A percentile compares a stretch with the other conserved stretches of the same genome.
phyloP scores from a whole-genome alignment of 2,888 invertebrate genomes.

The Cheiracanthium punctorium region DNA sequence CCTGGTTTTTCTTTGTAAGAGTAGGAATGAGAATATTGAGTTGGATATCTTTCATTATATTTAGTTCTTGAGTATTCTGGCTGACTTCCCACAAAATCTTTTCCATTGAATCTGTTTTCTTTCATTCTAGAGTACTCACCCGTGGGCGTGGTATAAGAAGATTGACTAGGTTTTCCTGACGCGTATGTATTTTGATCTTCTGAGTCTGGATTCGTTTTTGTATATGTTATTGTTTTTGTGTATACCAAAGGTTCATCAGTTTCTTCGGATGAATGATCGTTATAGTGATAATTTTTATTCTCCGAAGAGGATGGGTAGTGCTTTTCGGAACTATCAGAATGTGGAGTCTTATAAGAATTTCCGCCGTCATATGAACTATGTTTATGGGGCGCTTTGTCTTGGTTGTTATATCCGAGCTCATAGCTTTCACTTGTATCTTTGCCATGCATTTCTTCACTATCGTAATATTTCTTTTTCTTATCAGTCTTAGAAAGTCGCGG shows the following conservation, averaged over 20 bases:
- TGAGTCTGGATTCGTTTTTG: conserved; percentile 29
- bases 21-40: conserved; percentile 3
- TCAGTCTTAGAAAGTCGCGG: conserved; percentile 19
- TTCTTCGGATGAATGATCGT: conserved; percentile 31
- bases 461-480: conserved; percentile 1
- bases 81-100: neutral
- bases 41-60: conserved; percentile 8
- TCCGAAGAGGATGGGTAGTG: conserved; percentile 2
- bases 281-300: conserved; percentile 4
- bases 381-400: no score
- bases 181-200: neutral
- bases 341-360: conserved; percentile 8
- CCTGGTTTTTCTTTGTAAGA: conserved; percentile 16
- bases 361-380: no score
- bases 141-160: neutral
- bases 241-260: conserved; percentile 19
- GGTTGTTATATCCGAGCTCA: neutral
- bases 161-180: conserved; percentile 1
- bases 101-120: neutral
- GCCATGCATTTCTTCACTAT: neutral
- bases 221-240: conserved; percentile 38
- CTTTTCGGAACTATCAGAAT: neutral
- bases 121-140: neutral
- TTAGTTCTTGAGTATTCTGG: conserved; percentile 4
- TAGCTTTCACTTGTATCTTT: conserved; percentile 5